Evolutionary conservation across 2,113 vertebrate species (phyloP), one percentile per base, ranked within the genome.

Genomic region (Rhegmatorhina hoffmannsi): DNA sequence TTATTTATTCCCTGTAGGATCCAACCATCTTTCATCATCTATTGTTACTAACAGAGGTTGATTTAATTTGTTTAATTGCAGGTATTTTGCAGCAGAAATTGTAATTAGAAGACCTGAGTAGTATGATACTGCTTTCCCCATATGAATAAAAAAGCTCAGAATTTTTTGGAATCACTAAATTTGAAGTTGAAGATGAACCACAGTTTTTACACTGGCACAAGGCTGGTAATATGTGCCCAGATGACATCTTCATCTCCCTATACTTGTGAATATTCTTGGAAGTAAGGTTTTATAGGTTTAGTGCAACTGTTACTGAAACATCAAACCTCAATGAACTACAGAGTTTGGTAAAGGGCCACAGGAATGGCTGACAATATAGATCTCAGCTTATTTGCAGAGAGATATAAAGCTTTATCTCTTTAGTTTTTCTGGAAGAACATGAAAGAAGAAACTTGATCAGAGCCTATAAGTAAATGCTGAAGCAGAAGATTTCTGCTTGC

Each of bases 61-160:
- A 25, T 67, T 85, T 36, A 28, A n/a, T 60, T 58, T 77, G 9
- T 52, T 88, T 63, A 50, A 46, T 70, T 90, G 47, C 4, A 49
- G 36, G 13, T 72, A 84, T 82, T 92, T 92, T 94, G 7, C 15
- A 60, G n/a, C 25, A 94, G 36, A 87, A 95, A 69, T 70, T 77
- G 24, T 38, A 84, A 84, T 70, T 86, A 43, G 40, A 13, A 92
- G 59, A 5, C 4, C 43, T 84, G 21, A 6, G 15, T 74, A 23
- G 20, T 62, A 69, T 9, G 13, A 50, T 50, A 58, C 3, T 79
- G 46, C 12, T 79, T 89, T 92, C 17, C 12, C 9, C 15, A 47
- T 13, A 24, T 25, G 13, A 84, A 50, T 62, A 26, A 55, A 82
- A 89, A 73, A 19, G 6, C 23, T 70, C 52, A 34, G 29, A 80